phyloP scores from a whole-genome alignment of 2,888 invertebrate genomes.

The Eristalis tenax region DNA sequence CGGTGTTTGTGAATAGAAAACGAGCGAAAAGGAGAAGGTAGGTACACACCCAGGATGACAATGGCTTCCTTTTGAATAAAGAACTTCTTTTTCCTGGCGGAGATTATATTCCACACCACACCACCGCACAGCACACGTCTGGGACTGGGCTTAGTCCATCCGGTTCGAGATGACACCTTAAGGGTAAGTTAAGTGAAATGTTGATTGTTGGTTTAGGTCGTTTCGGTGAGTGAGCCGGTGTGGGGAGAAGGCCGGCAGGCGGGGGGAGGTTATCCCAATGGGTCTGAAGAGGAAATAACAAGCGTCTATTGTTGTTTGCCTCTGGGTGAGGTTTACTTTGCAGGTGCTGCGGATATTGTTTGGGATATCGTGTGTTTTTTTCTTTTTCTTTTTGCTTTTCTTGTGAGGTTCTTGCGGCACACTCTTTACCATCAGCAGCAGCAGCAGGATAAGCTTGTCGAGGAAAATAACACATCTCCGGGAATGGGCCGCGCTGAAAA shows the following conservation, averaged over 20 bases:
- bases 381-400: neutral
- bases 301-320: constrained; percentile 52
- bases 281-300: constrained; percentile 46
- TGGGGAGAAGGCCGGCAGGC: neutral
- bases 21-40: neutral
- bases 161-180: constrained; percentile 64
- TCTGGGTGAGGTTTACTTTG: constrained; percentile 18
- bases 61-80: constrained; percentile 68
- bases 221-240: constrained; percentile 4
- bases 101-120: constrained; percentile 57
- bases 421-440: neutral
- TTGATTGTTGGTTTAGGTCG: constrained; percentile 70
- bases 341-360: constrained; percentile 53
- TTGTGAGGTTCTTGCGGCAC: neutral
- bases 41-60: constrained; percentile 49
- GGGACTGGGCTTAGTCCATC: constrained; percentile 29
- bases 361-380: neutral
- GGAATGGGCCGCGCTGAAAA: neutral
- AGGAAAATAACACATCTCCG: neutral
- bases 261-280: constrained; percentile 2
- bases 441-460: neutral
- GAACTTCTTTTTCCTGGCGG: constrained; percentile 59
- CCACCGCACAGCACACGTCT: neutral
- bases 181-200: constrained; percentile 71
- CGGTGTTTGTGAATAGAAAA: neutral